Evolutionary conservation across 2,797 vertebrate genomes (phyloP).

Genomic region (Adrianichthys oophorus): DNA sequence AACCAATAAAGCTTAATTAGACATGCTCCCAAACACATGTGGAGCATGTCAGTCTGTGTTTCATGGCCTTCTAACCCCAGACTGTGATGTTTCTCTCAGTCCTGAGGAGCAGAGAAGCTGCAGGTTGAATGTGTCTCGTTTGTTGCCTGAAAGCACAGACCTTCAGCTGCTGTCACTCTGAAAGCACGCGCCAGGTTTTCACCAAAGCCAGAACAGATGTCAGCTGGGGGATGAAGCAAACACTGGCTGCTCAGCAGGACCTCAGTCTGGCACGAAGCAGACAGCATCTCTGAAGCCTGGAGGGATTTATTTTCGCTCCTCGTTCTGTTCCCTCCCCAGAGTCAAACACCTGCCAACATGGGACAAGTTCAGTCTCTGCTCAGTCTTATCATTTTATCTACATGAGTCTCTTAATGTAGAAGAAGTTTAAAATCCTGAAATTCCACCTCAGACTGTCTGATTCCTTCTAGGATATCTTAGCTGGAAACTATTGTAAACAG

Average conservation of each 20-base stretch:
- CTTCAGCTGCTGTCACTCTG: too few species aligned
- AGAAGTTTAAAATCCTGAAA: conserved; percentile 29
- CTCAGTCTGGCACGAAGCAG: conserved; percentile 31
- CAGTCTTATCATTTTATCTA: neutral
- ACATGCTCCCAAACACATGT: too few species aligned
- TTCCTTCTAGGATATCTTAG: neutral
- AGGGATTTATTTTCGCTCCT: conserved; percentile 31
- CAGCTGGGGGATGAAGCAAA: neutral
- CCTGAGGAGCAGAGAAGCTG: too few species aligned
- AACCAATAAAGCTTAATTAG: too few species aligned
- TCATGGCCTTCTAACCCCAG: too few species aligned
- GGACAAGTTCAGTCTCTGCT: neutral
- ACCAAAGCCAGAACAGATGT: too few species aligned
- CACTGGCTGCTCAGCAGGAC: conserved; percentile 18
- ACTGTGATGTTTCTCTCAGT: too few species aligned
- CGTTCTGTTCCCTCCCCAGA: conserved; percentile 5
- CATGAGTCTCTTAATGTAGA: neutral
- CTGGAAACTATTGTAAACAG: conserved; percentile 23
- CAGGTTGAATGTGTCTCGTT: too few species aligned
- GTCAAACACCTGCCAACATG: conserved; percentile 23
- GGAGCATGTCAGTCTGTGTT: too few species aligned
- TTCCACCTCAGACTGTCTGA: conserved; percentile 6
- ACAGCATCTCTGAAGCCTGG: conserved; percentile 19
- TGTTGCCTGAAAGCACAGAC: too few species aligned
- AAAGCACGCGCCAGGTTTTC: too few species aligned